Percentiles rank a stretch among this genome's conserved stretches.
Conservation (phyloP, 2,797 vertebrate species). For the Myotis myotis region DNA sequence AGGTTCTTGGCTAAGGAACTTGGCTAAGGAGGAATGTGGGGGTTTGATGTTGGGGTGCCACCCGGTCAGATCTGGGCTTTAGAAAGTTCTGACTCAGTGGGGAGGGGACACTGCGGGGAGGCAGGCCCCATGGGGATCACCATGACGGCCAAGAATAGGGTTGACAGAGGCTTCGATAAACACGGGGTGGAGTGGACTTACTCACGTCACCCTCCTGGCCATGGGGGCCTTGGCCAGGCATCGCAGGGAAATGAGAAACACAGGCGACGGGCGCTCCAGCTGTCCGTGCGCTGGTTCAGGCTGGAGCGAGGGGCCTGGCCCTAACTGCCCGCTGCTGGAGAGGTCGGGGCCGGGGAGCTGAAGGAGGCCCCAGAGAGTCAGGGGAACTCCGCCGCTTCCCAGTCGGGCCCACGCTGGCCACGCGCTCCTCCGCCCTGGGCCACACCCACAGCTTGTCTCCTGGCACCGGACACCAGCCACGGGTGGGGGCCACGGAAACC, state of each 20-base stretch:
- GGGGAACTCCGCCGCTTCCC: neutral
- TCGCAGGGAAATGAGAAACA: rapidly evolving
- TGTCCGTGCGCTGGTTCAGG: neutral
- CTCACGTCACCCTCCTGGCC: rapidly evolving
- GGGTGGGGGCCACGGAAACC: neutral
- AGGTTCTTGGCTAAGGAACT: neutral
- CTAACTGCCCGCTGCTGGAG: slow-evolving; percentile 7
- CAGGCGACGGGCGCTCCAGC: rapidly evolving
- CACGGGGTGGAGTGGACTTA: neutral
- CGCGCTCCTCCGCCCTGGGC: slow-evolving; percentile 66
- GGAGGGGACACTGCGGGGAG: neutral
- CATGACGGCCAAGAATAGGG: rapidly evolving
- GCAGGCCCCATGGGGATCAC: rapidly evolving
- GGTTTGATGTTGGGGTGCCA: neutral
- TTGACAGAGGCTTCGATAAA: rapidly evolving
- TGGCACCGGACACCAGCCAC: slow-evolving; percentile 63
- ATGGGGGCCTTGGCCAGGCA: too few relatives aligned
- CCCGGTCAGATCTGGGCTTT: neutral
- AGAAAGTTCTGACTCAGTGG: neutral
- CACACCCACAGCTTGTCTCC: slow-evolving; percentile 58
- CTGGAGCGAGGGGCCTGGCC: neutral
- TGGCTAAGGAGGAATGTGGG: neutral
- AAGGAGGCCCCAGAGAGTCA: neutral
- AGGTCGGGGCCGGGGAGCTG: neutral
- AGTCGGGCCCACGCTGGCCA: neutral